Evolutionary conservation across 2,113 vertebrate species (phyloP), one percentile per base, ranked within the genome.

Genomic region (Oncorhynchus gorbuscha): DNA sequence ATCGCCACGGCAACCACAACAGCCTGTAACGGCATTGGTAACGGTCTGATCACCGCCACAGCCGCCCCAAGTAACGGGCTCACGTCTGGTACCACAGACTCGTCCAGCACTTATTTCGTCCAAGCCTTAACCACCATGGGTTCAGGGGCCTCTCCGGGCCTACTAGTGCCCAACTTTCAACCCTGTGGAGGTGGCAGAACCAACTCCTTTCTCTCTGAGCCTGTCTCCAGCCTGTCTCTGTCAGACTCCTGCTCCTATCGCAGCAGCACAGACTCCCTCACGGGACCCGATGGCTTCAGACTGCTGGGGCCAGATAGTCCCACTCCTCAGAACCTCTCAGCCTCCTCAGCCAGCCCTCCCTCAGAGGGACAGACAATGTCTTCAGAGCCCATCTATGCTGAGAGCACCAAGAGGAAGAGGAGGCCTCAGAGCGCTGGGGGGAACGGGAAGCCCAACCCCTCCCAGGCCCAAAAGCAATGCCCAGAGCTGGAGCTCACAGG

Each of bases 351-450:
- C 12, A 81, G 81, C 66, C 51, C 81, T 7, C 61, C 74, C 30
- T 90, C 86, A 1, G 51, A 64, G 62, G 80, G 70, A 28, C 78
- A 12, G 8, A 20, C 9, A 49, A 72, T 59, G 9, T 45, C 39
- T 0, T 39, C 79, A 0, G 97, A 99, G 39, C 97, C 97, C 70
- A 97, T 99, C 85, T 99, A 99, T 0, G 97, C 97, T 0, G 96
- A 99, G 87, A 98, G 97, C 91, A 95, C 94, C 79, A 99, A 99
- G 85, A 94, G 95, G 87, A 99, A 95, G 89, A 93, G 93, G 77
- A 89, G 71, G 75, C 48, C 82, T 1, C 84, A 74, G 55, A 74
- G 24, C 18, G 82, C 83, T 35, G 84, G 71, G 18, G 13, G 3
- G 59, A 39, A 14, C 1, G 82, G 51, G 11, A 69, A 45, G 39